These are phyloP conservation scores for Geophilus truncorum DNA, from an alignment of 2,888 invertebrate species.

Conservation along the genomic window DNA sequence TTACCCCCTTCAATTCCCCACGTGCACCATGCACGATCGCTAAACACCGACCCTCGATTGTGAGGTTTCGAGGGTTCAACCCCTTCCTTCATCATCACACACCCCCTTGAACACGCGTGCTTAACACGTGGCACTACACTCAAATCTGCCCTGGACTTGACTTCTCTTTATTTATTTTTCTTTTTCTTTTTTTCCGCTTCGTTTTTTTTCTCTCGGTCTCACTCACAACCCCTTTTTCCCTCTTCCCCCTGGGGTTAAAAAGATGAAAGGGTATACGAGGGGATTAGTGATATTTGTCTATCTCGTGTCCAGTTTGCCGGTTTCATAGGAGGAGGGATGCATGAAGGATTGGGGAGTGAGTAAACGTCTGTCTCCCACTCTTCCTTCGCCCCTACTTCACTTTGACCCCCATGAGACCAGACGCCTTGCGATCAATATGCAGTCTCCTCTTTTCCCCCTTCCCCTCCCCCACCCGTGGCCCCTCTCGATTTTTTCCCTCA, in stretches of 20 bases:
- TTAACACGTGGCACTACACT: neutral
- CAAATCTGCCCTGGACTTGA: neutral
- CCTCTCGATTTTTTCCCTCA: neutral
- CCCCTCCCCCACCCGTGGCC: neutral
- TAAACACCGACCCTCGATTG: neutral
- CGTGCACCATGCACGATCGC: too few relatives aligned
- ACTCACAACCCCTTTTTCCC: neutral
- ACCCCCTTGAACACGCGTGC: slow-evolving; percentile 10
- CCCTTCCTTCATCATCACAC: neutral
- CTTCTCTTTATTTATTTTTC: neutral
- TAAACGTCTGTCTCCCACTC: slow-evolving; percentile 5
- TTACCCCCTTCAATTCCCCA: too few relatives aligned
- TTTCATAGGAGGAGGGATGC: neutral
- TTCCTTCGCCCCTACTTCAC: slow-evolving; percentile 4
- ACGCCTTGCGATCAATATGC: slow-evolving; percentile 1
- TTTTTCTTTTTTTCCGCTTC: too few relatives aligned
- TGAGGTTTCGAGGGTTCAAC: neutral
- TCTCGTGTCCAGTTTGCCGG: neutral
- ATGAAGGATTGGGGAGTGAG: neutral
- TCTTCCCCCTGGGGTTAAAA: neutral
- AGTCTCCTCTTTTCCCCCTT: neutral
- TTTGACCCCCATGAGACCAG: slow-evolving; percentile 10
- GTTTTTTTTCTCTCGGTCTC: neutral
- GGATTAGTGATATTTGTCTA: neutral
- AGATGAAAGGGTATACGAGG: neutral